Evolutionary conservation across 2,888 invertebrate species (phyloP).

Genomic region (Philopedon plagiatum): DNA sequence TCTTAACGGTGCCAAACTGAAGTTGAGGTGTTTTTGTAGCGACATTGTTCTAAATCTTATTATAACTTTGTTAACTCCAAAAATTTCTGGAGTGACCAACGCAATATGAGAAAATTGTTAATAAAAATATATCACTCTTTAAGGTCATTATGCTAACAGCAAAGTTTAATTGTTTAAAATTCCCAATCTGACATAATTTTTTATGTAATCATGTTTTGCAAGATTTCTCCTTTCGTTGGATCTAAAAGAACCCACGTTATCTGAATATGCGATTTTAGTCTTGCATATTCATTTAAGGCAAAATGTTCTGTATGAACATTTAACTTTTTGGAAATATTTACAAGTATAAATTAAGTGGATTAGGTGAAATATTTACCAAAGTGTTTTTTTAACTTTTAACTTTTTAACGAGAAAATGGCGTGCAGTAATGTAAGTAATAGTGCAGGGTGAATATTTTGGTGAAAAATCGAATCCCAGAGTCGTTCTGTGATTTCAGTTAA

Average conservation of each 20-base stretch:
- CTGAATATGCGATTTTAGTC: constrained; percentile 26
- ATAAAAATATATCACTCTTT: background rate
- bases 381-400: background rate
- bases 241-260: constrained; percentile 27
- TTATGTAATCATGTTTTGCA: constrained; percentile 50
- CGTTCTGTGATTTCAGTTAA: no score
- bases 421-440: background rate
- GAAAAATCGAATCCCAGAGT: no score
- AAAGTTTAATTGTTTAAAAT: constrained; percentile 17
- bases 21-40: no score
- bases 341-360: no score
- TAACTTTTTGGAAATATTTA: no score
- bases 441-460: no score
- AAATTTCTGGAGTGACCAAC: background rate
- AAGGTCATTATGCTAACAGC: background rate
- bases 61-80: no score
- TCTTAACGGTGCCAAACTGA: no score
- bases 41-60: no score
- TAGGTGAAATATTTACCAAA: no score
- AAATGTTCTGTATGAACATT: constrained; percentile 2
- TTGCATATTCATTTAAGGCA: constrained; percentile 26
- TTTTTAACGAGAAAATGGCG: background rate
- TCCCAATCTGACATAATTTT: constrained; percentile 43
- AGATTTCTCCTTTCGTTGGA: constrained; percentile 44
- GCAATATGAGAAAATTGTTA: no score